Base-by-base conservation (phyloP, 2,113 vertebrate genomes). In the Apaloderma vittatum region DNA sequence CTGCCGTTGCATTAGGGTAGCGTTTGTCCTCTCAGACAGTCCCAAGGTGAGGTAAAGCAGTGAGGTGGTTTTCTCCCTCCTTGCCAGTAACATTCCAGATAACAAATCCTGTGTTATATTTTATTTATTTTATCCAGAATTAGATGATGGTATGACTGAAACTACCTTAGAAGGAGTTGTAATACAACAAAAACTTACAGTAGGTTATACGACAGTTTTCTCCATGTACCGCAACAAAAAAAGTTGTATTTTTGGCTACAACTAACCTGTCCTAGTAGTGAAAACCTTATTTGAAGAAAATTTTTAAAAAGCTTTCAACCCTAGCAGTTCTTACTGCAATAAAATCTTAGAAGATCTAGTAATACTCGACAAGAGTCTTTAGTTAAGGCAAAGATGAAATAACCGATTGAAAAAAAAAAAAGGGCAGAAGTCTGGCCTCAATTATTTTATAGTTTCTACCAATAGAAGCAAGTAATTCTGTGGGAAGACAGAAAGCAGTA, bases 311-410 rank as follows among this genome's bases (percentile, higher is more conserved):
- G 3, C 18, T 87, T 85, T 54, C 37, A 88, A 43, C 30, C 32
- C 36, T 54, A 85, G 24, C 12, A n/a, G 26, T 85, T 87, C 55
- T 22, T 37, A 29, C 18, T 59, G 16, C 65, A 84, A 46, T 59
- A 76, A 80, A 37, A 15, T 32, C 32, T 29, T 65, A 22, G 29
- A 81, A 74, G 12, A 57, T 14, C 7, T 26, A n/a, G 24, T 37
- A 55, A n/a, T 15, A 63, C 30, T 77, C 43, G 68, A 40, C 8
- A 62, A n/a, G 74, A 84, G 15, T 15, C 67, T 66, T 87, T 32
- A 93, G 29, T 48, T 86, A 81, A 91, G 76, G 15, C 3, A 81
- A 74, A 94, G 15, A 54, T 79, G 19, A 95, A 91, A 84, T 86
- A 92, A 68, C 13, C 6, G 19, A 23, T 61, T 24, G 9, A 34